Evolutionary conservation across 1,140 invertebrate species (phyloP).

Genomic region (Himalopsyche phryganea): DNA sequence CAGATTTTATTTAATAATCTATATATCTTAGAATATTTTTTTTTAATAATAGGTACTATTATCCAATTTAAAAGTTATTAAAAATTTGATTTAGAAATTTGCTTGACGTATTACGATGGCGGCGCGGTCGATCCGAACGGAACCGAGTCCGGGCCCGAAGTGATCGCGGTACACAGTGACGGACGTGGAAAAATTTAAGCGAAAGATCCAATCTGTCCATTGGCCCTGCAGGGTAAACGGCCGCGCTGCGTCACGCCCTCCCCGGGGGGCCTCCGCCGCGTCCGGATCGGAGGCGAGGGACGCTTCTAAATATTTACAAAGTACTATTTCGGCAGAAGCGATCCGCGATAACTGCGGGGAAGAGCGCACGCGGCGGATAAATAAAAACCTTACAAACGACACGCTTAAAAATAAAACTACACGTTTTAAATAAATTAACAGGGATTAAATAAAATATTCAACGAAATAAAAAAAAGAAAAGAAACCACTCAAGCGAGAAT

Average conservation of each 20-base stretch:
- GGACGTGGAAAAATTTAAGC: slow-evolving; percentile 27
- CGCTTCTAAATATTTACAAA: slow-evolving; percentile 29
- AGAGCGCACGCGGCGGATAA: no score
- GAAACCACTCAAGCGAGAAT: no score
- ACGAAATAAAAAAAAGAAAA: no score
- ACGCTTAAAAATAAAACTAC: no score
- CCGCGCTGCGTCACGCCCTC: neutral
- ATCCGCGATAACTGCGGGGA: no score
- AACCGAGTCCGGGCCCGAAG: slow-evolving; percentile 20
- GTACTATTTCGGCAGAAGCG: slow-evolving; percentile 29
- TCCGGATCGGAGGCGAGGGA: slow-evolving; percentile 13
- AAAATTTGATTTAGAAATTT: slow-evolving; percentile 35
- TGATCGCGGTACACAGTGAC: slow-evolving; percentile 26
- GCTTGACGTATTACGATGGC: slow-evolving; percentile 30
- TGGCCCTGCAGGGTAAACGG: slow-evolving; percentile 18
- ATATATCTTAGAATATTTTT: slow-evolving; percentile 34
- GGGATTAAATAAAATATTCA: no score
- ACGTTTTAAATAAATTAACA: no score
- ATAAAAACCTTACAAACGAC: no score
- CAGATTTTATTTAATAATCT: slow-evolving; percentile 33
- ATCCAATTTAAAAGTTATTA: slow-evolving; percentile 32
- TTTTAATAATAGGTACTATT: slow-evolving; percentile 30
- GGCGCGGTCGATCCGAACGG: slow-evolving; percentile 25
- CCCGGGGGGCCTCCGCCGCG: neutral
- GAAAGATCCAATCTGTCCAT: slow-evolving; percentile 15